Evolutionary conservation across 2,113 vertebrate species (phyloP).

Genomic region (Clarias magur): DNA sequence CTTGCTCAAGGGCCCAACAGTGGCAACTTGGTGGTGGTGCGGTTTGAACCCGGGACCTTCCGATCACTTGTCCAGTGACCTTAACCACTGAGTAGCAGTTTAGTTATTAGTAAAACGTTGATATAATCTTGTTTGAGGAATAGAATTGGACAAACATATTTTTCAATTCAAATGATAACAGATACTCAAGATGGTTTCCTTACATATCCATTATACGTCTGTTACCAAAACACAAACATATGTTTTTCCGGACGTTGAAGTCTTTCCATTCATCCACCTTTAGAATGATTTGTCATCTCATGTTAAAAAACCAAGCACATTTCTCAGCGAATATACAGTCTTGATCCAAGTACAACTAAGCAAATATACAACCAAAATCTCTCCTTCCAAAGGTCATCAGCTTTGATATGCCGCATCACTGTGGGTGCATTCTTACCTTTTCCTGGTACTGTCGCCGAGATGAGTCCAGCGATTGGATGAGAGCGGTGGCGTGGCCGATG

Average conservation of each 20-base stretch:
- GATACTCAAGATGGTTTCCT: neutral
- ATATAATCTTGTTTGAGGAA: neutral
- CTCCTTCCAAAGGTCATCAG: neutral
- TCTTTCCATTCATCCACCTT: neutral
- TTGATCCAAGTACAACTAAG: neutral
- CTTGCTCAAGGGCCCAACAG: too few species aligned
- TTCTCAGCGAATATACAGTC: neutral
- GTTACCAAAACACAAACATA: neutral
- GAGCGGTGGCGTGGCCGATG: slow-evolving; percentile 89
- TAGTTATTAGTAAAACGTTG: neutral
- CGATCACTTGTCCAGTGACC: too few species aligned
- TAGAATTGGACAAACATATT: neutral
- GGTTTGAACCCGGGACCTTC: too few species aligned
- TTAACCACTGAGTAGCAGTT: too few species aligned
- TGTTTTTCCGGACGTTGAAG: neutral
- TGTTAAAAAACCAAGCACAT: neutral
- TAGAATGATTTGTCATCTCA: neutral
- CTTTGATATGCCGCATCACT: neutral
- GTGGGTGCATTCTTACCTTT: slow-evolving; percentile 76
- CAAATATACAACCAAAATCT: neutral
- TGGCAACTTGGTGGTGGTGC: too few species aligned
- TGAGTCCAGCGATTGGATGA: slow-evolving; percentile 92
- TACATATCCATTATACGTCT: neutral
- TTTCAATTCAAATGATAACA: neutral
- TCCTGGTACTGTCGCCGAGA: slow-evolving; percentile 92